Evolutionary conservation across 2,797 vertebrate genomes (phyloP).

Genomic region (Pristis pectinata): DNA sequence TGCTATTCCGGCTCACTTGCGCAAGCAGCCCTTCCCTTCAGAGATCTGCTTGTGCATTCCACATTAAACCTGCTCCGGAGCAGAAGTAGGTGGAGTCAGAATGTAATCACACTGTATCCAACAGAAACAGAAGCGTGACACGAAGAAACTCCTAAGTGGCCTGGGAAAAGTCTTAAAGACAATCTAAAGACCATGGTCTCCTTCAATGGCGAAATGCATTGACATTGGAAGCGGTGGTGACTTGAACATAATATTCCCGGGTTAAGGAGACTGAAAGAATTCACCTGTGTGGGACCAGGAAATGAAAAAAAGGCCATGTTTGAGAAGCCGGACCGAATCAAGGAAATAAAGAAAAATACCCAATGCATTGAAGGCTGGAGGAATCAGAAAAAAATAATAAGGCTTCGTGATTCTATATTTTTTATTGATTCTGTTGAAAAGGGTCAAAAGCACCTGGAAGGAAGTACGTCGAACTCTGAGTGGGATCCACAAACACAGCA

Average conservation of each 20-base stretch:
- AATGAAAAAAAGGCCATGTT: not conserved
- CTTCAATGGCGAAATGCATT: not conserved
- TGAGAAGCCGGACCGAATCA: too few species aligned
- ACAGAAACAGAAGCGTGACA: not conserved
- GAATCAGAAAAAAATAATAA: not conserved
- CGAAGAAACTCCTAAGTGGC: not conserved
- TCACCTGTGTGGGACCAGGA: not conserved
- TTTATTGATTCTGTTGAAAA: not conserved
- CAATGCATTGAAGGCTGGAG: not conserved
- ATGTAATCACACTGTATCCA: not conserved
- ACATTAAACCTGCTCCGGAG: not conserved
- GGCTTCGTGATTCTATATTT: not conserved
- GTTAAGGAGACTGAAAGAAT: not conserved
- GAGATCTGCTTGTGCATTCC: not conserved
- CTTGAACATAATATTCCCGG: not conserved
- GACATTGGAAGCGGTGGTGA: not conserved
- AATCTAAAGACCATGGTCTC: not conserved
- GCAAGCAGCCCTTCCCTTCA: not conserved
- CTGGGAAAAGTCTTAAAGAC: not conserved
- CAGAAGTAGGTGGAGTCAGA: constrained; percentile 8
- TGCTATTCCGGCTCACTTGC: not conserved
- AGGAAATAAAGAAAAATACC: not conserved
- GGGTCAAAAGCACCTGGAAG: not conserved
- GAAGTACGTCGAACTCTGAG: too few species aligned
- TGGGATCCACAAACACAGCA: too few species aligned